Evolutionary conservation across 2,113 vertebrate genomes (phyloP), one percentile per base, ranked within the genome.

Genomic region (Sorex fumeus): DNA sequence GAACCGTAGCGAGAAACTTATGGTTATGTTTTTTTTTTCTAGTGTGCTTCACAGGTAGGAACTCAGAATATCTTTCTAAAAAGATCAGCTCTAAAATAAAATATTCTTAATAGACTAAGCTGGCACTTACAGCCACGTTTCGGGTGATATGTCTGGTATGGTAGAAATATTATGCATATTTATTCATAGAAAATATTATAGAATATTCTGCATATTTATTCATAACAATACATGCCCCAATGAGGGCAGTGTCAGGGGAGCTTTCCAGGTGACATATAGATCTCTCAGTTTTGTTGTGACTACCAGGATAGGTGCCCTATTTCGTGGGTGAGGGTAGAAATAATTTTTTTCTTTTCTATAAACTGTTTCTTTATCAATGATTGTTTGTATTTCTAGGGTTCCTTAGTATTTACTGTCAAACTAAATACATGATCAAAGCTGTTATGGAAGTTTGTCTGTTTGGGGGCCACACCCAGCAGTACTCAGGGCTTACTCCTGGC

Each of bases 21-120:
- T 83, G 10, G 47, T 50, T 50, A 11, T 23, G 40, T 45, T n/a
- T 69, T 69, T n/a, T 66, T 30, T 28, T 30, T 28, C 30, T 66
- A 66, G 11, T 66, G 64, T 43, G 2, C 72, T 95, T 94, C 53
- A 66, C 70, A 53, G 23, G 16, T 45, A 72, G 88, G 43, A 77
- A 12, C 34, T 82, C 64, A 79, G 27, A 75, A 71, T 60, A 30
- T 47, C 34, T 10, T 79, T 74, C 50, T 79, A 69, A 36, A 72
- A 77, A 45, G 23, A 70, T 69, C 2, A 70, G 21, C 15, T 87
- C 30, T 84, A 90, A 95, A 72, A 69, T 50, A 90, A 85, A 66
- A 90, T 80, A 83, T 84, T 87, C 40, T 23, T 69, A 47, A 71
- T 43, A 82, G 45, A 84, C 34, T 60, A 23, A 19, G 19, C 57